Conservation (phyloP, 2,113 vertebrate species). For the Brachypteracias leptosomus region DNA sequence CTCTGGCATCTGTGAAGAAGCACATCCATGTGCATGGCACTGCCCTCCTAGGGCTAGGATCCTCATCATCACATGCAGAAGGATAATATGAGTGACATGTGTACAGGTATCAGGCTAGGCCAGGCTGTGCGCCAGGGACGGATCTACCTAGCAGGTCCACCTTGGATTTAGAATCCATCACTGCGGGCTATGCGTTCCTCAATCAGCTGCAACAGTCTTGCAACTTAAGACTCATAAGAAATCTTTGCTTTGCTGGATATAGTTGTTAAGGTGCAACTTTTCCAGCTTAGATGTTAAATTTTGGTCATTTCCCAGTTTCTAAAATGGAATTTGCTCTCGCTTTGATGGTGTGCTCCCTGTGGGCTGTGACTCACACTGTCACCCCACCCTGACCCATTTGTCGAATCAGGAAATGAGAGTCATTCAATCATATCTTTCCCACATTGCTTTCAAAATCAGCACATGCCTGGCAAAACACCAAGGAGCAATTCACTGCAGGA, state of each 20-base stretch:
- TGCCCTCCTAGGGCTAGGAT: neutral
- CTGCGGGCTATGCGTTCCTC: fast-evolving
- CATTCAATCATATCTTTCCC: neutral
- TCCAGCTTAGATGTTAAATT: neutral
- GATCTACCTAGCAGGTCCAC: neutral
- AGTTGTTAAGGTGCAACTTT: neutral
- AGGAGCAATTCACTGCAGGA: fast-evolving
- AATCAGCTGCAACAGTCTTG: neutral
- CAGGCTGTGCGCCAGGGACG: neutral
- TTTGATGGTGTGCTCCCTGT: neutral
- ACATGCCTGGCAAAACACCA: neutral
- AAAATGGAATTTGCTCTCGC: fast-evolving
- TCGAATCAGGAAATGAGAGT: neutral
- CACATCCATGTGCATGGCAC: fast-evolving
- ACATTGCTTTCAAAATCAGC: neutral
- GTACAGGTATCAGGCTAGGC: too few relatives aligned
- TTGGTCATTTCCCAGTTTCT: neutral
- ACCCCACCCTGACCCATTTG: neutral
- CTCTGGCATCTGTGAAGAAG: fast-evolving
- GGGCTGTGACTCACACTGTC: fast-evolving
- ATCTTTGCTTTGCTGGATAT: neutral
- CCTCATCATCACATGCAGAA: neutral
- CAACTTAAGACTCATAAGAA: neutral
- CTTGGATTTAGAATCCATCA: neutral
- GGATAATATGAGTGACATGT: neutral